Percentiles rank a stretch among this genome's conserved stretches.
Conservation (phyloP, 1,140 invertebrate genomes). For the Andricus grossulariae region DNA sequence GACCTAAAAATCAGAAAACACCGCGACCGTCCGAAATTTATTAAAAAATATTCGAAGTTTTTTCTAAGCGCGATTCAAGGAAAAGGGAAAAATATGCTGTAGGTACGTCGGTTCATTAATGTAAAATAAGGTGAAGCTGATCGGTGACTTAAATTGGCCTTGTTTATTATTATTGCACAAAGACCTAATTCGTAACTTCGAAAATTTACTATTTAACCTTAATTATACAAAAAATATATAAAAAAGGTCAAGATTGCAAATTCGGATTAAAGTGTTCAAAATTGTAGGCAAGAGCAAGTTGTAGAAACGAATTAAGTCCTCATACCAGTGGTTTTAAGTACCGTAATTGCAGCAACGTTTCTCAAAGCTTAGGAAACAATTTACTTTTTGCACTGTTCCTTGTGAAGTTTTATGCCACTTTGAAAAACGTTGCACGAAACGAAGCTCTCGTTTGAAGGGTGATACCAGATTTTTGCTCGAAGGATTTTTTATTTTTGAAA, state of each 20-base stretch:
- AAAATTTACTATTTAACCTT: neutral
- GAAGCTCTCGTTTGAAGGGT: slow-evolving; percentile 36
- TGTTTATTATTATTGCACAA: slow-evolving; percentile 43
- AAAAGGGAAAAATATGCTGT: slow-evolving; percentile 52
- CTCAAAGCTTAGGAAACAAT: slow-evolving; percentile 4
- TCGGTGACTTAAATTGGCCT: slow-evolving; percentile 53
- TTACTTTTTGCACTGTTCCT: neutral
- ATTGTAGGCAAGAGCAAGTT: neutral
- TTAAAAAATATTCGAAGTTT: slow-evolving; percentile 38
- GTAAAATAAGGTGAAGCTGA: slow-evolving; percentile 57
- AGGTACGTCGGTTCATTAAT: slow-evolving; percentile 52
- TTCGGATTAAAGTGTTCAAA: neutral
- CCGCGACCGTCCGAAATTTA: slow-evolving; percentile 40
- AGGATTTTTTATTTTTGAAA: neutral
- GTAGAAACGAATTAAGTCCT: slow-evolving; percentile 16
- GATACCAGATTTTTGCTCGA: slow-evolving; percentile 24
- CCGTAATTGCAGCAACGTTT: slow-evolving; percentile 1
- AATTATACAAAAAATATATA: too few species aligned
- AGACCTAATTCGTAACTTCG: slow-evolving; percentile 41
- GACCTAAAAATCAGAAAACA: slow-evolving; percentile 36
- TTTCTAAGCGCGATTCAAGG: slow-evolving; percentile 50
- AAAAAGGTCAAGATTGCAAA: neutral
- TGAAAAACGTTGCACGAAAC: slow-evolving; percentile 4
- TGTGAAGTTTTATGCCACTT: neutral
- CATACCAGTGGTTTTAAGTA: neutral